Evolutionary conservation across 2,888 invertebrate genomes (phyloP).

Genomic region (Drosophila dives): DNA sequence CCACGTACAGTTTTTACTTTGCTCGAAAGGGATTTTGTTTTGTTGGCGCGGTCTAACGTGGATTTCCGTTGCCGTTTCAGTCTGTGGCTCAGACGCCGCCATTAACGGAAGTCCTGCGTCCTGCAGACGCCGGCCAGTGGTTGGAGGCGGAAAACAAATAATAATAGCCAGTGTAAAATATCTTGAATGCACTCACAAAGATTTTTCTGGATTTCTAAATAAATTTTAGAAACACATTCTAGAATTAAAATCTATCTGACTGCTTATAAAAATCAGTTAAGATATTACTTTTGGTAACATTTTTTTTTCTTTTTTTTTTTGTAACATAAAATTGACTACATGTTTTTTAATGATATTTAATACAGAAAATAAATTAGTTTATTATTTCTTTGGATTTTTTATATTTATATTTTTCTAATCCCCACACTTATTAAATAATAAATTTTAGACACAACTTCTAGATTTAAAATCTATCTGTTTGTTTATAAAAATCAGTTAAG

Average conservation of each 20-base stretch:
- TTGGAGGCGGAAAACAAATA: background rate
- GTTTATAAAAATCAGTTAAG: background rate
- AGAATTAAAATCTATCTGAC: background rate
- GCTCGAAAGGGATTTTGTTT: slow-evolving; percentile 40
- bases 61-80: slow-evolving; percentile 72
- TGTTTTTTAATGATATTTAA: background rate
- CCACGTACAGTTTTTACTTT: slow-evolving; percentile 10
- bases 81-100: slow-evolving; percentile 66
- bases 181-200: background rate
- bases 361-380: rapidly evolving
- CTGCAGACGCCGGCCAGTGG: slow-evolving; percentile 62
- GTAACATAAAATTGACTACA: too few species aligned
- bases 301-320: background rate
- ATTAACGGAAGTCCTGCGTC: slow-evolving; percentile 65
- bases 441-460: slow-evolving; percentile 1
- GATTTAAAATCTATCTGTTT: background rate
- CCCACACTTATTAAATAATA: background rate
- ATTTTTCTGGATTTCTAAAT: background rate
- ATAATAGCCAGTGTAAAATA: slow-evolving; percentile 14
- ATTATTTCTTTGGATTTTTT: background rate
- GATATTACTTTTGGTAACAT: background rate
- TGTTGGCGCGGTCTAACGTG: slow-evolving; percentile 62
- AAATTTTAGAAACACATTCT: slow-evolving; percentile 5
- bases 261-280: background rate
- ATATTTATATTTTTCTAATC: background rate